Base-by-base conservation (phyloP, 2,888 invertebrate genomes). In the Orthosia gothica region DNA sequence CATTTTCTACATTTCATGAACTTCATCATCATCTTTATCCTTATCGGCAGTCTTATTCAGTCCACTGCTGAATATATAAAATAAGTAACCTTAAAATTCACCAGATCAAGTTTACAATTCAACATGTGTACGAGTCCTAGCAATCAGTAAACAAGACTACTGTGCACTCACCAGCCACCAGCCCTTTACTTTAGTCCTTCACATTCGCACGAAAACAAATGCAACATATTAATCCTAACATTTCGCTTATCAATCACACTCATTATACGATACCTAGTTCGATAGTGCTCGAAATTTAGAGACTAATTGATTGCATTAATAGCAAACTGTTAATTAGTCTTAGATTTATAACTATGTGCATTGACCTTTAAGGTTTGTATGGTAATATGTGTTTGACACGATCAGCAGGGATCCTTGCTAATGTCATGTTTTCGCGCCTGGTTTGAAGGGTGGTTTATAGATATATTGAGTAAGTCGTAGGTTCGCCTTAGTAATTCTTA, bases 151-250 rank as follows among this genome's bases (percentile, higher is more conserved):
- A 84, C 81, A 74, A 80, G 81, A 80, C 84, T 82, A 76, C 81
- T 49, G 84, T 65, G 64, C 81, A 83, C 84, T 81, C 81, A 76
- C 70, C 50, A 74, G 82, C 91, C 68, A 74, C 67, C 47, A 74
- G 82, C 91, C 93, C 87, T 91, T 93, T 94, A 93, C 94, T 93
- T 90, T 85, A 89, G 92, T 83, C 94, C 93, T 94, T 92, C 92
- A 86, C 90, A 90, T 90, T 85, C 89, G 85, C 88, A 86, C 82
- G 79, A 85, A 86, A 86, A 86, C 86, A 86, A 75, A 82, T 70
- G 73, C 74, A 77, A 87, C 84, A 88, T 87, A 90, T 91, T 88
- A 89, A 88, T 89, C 86, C 84, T 86, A 90, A 90, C 88, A 90
- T 89, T 88, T 82, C 82, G 80, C 86, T 85, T 86, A 89, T 88